Evolutionary conservation across 2,888 invertebrate genomes (phyloP), one percentile per base, ranked within the genome.

Genomic region (Amphipyra tragopoginis): DNA sequence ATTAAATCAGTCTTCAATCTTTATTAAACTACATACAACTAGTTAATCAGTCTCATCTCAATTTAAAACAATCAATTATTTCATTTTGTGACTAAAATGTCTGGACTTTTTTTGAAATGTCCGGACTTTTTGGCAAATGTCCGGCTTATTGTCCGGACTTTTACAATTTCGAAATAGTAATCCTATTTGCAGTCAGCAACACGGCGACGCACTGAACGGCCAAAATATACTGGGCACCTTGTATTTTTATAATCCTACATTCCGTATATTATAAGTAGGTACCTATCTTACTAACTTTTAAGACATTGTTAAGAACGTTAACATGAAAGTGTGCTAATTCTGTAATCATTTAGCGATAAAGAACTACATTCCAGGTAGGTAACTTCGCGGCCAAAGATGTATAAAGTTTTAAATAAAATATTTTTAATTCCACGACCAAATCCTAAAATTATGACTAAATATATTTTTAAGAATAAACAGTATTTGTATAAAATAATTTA

Each of bases 361-460:
- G 3, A 64, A 67, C 39, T 56, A 76, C 77, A 75, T 77, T 73
- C 74, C 66, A 77, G 33, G 53, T 64, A n/a, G n/a, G n/a, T 21
- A 56, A 52, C 56, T 69, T 60, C 44, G 51, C 47, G 65, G 74
- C 77, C 77, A 76, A 79, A 77, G 77, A 79, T 65, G 34, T 61
- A 58, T 65, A 55, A 57, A 67, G 59, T 65, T 73, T 70, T 75
- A 71, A 56, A 62, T 59, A 47, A 55, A 51, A 38, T 29, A 44
- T 36, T 48, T 14, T 21, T 58, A 51, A 48, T 58, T 43, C 42
- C 60, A 57, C 48, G 59, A 77, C 74, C 74, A 61, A 73, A 65
- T 45, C 29, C 6, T 7, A 7, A 11, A 15, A 43, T 8, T 43
- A 49, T 34, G 13, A 39, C 33, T n/a, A 57, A 49, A 8, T 44